A percentile compares a stretch with the other conserved stretches of the same genome.
These are phyloP conservation scores for Drosophila novamexicana DNA, from an alignment of 1,140 invertebrate genomes.

Conservation along the genomic window DNA sequence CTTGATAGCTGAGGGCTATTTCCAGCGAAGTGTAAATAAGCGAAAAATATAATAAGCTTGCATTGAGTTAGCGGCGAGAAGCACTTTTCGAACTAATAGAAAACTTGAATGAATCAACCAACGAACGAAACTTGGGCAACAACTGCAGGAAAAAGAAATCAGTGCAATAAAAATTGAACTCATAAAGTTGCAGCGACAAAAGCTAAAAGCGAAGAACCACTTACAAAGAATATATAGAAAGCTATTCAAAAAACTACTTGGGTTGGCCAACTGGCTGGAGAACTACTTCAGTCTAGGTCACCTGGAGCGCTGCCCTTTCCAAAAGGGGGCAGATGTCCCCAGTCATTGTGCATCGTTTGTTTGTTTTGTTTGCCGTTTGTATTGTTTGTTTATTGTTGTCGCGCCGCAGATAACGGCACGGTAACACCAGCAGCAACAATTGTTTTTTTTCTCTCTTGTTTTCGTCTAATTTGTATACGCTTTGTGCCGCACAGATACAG, in stretches of 20 bases:
- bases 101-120: too few species aligned
- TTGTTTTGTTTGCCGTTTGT: slow-evolving; percentile 54
- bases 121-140: neutral
- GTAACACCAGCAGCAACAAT: slow-evolving; percentile 46
- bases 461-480: slow-evolving; percentile 67
- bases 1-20: too few species aligned
- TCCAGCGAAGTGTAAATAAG: too few species aligned
- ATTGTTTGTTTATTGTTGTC: slow-evolving; percentile 55
- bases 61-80: too few species aligned
- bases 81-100: too few species aligned
- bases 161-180: neutral
- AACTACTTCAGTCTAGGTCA: neutral
- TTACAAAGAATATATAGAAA: neutral
- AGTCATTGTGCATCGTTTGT: slow-evolving; percentile 47
- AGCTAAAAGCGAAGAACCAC: neutral
- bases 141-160: neutral
- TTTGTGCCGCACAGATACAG: slow-evolving; percentile 48
- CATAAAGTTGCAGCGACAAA: neutral
- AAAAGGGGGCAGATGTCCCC: slow-evolving; percentile 21
- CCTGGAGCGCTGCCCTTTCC: neutral
- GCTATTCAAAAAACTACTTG: neutral
- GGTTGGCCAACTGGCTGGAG: neutral
- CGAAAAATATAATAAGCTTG: too few species aligned
- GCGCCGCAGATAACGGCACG: slow-evolving; percentile 54
- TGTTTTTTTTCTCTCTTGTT: slow-evolving; percentile 23